Evolutionary conservation across 2,888 invertebrate species (phyloP).

Genomic region (Coecobrya sp.): DNA sequence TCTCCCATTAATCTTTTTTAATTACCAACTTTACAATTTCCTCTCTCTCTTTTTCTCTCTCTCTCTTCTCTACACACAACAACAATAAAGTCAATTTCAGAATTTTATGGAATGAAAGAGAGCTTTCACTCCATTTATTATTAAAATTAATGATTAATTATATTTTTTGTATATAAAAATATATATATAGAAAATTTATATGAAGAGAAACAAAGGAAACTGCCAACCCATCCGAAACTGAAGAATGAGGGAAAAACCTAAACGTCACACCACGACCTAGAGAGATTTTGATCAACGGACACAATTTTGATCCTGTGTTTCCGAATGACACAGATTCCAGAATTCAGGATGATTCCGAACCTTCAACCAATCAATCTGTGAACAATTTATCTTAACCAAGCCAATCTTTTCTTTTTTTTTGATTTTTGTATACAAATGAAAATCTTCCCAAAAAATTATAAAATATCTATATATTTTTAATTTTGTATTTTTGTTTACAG

Average conservation of each 20-base stretch:
- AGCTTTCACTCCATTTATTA: background rate
- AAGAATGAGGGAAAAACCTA: background rate
- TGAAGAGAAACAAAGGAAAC: background rate
- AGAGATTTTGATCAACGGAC: background rate
- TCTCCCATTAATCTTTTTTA: too few relatives aligned
- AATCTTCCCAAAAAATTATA: background rate
- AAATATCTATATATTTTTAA: background rate
- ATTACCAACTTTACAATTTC: too few relatives aligned
- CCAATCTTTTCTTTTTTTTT: background rate
- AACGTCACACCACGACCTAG: background rate
- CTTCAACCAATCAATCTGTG: conserved; percentile 31
- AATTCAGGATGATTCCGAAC: background rate
- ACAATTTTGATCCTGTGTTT: background rate
- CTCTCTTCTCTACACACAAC: conserved; percentile 46
- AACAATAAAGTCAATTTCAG: conserved; percentile 34
- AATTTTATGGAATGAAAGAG: background rate
- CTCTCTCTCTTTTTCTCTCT: too few relatives aligned
- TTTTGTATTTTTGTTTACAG: background rate
- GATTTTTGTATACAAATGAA: background rate
- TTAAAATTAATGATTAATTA: background rate
- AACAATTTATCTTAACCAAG: conserved; percentile 31
- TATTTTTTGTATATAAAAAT: background rate
- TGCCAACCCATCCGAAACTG: background rate
- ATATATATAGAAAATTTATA: background rate
- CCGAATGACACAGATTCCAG: background rate